These are phyloP conservation scores for Chloebia gouldiae DNA, from an alignment of 2,113 vertebrate species.

Conservation along the genomic window DNA sequence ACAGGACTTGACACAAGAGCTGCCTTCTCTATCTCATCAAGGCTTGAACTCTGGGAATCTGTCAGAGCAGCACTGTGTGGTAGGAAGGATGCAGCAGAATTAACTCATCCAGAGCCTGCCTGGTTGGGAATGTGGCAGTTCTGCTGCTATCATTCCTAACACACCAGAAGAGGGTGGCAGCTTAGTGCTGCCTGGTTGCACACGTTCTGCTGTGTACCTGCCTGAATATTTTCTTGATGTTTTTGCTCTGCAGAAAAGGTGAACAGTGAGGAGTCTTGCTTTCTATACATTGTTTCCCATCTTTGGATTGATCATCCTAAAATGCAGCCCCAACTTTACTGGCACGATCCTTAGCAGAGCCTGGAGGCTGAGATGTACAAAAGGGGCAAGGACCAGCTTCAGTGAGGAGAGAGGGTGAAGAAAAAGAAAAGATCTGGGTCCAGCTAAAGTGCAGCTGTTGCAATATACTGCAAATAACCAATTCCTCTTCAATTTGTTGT, in stretches of 20 bases:
- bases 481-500: background rate
- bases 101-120: background rate
- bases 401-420: background rate
- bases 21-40: background rate
- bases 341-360: background rate
- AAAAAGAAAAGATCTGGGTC: background rate
- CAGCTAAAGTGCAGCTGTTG: background rate
- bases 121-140: background rate
- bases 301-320: background rate
- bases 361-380: background rate
- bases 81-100: background rate
- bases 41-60: background rate
- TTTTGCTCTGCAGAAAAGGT: background rate
- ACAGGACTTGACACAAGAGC: background rate
- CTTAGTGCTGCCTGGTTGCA: background rate
- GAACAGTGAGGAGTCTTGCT: background rate
- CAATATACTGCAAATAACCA: background rate
- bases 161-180: background rate
- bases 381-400: background rate
- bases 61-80: background rate
- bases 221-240: background rate
- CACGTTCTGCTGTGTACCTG: background rate
- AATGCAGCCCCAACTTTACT: background rate
- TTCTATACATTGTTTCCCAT: rapidly evolving
- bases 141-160: background rate